Evolutionary conservation across 2,888 invertebrate species (phyloP).

Genomic region (Eurytoma adleriae): DNA sequence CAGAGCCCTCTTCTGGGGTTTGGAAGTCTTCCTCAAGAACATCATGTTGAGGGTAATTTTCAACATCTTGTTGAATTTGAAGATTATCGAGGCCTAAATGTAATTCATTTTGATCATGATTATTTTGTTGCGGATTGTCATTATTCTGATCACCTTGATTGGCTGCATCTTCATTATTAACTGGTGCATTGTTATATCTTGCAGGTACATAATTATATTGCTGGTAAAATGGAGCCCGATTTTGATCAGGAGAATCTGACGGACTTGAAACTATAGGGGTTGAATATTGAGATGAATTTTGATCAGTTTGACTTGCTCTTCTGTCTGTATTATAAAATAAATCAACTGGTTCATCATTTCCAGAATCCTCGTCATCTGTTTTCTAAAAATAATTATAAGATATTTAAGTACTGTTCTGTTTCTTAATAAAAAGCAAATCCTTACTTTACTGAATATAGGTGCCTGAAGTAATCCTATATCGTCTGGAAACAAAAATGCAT

Average conservation of each 20-base stretch:
- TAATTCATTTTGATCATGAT: constrained; percentile 56
- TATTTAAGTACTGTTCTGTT: background rate
- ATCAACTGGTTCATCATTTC: constrained; percentile 94
- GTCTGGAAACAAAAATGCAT: constrained; percentile 93
- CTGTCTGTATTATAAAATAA: constrained; percentile 79
- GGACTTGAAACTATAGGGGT: constrained; percentile 60
- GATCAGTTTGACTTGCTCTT: constrained; percentile 72
- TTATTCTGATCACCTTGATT: constrained; percentile 55
- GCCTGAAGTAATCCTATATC: constrained; percentile 79
- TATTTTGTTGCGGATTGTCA: constrained; percentile 57
- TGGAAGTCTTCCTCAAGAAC: constrained; percentile 63
- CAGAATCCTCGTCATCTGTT: constrained; percentile 94
- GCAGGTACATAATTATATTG: constrained; percentile 53
- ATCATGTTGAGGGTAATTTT: constrained; percentile 59
- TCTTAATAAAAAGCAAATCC: constrained; percentile 6
- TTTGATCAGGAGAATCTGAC: constrained; percentile 58
- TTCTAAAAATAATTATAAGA: constrained; percentile 74
- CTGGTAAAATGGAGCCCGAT: constrained; percentile 54
- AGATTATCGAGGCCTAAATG: constrained; percentile 52
- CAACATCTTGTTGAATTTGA: constrained; percentile 53
- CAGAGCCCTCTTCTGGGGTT: constrained; percentile 59
- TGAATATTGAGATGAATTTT: constrained; percentile 66
- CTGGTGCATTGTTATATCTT: constrained; percentile 31
- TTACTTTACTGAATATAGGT: constrained; percentile 75
- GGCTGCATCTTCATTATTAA: constrained; percentile 51